Evolutionary conservation across 2,888 invertebrate species (phyloP), one percentile per base, ranked within the genome.

Genomic region (Dilophus febrilis): DNA sequence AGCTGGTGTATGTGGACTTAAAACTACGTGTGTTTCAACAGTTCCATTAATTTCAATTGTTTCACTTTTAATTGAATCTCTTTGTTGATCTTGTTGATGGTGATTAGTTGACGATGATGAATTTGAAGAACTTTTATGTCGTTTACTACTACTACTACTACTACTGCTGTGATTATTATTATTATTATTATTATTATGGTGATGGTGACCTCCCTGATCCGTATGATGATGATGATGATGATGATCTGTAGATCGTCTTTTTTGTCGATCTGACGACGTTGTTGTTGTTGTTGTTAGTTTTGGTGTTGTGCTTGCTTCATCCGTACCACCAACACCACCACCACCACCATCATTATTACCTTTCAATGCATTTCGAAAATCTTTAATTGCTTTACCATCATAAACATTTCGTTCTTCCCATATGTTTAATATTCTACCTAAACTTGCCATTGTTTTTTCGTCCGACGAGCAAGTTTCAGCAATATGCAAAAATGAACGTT

Each of bases 401-500:
- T 88, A 95, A 3, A 94, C 87, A 16, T 79, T 83, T 53, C 95
- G 70, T 51, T 95, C 91, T 48, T 81, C 78, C 95, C 95, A 95
- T 49, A 95, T 91, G 46, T 73, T 72, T 13, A 95, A 64, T 47
- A 95, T 74, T 53, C 94, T 72, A 41, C 77, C 75, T 35, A 94
- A 65, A 37, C 83, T 81, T 40, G 71, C 72, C 50, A 81, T 77
- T 2, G 88, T 84, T 57, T 87, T 86, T n/a, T 79, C 71, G 48
- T 88, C 84, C 3, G 67, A 82, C 10, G 68, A 66, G 43, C 66
- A 67, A 46, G 78, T 71, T 46, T 71, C 68, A 3, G 81, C 78
- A 68, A 92, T 84, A 50, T 86, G 79, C 45, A 81, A 75, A 54
- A 91, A 88, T 0, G 87, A 84, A 53, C 82, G 85, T 39, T 74